A percentile compares a stretch with the other conserved stretches of the same genome.
Evolutionary conservation across 2,888 invertebrate genomes (phyloP).

Genomic region (Drosophila ochracea): DNA sequence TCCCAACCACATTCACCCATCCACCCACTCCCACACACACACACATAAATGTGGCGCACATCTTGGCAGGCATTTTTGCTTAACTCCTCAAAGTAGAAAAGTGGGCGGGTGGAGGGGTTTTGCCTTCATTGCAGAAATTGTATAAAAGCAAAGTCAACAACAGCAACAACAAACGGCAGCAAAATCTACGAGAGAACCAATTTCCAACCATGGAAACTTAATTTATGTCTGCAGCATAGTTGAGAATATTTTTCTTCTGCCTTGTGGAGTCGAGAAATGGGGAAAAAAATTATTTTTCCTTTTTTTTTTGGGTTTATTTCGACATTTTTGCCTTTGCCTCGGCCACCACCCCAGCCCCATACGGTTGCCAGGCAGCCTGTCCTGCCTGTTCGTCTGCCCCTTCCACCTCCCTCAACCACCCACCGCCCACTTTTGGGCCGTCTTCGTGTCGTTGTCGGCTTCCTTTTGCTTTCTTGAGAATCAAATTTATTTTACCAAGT

Average conservation of each 20-base stretch:
- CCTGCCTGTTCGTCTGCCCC: slow-evolving; percentile 28
- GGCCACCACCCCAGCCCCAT: slow-evolving; percentile 35
- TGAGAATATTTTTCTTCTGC: slow-evolving; percentile 83
- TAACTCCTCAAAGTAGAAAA: slow-evolving; percentile 67
- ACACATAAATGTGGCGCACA: slow-evolving; percentile 44
- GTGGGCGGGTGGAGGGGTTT: slow-evolving; percentile 22
- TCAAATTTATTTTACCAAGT: slow-evolving; percentile 85
- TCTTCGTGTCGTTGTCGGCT: slow-evolving; percentile 62
- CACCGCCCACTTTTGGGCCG: slow-evolving; percentile 35
- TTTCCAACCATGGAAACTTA: slow-evolving; percentile 85
- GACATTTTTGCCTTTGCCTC: slow-evolving; percentile 66
- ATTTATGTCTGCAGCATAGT: slow-evolving; percentile 85
- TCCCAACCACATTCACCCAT: slow-evolving; percentile 54
- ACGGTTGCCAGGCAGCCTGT: slow-evolving; percentile 63
- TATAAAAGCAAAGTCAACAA: slow-evolving; percentile 82
- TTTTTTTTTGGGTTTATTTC: slow-evolving; percentile 74
- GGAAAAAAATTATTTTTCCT: slow-evolving; percentile 52
- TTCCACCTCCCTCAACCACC: neutral
- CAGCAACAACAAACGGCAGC: slow-evolving; percentile 45
- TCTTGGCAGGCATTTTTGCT: slow-evolving; percentile 70
- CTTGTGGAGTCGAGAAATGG: slow-evolving; percentile 60
- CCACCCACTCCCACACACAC: slow-evolving; percentile 31
- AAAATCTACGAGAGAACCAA: slow-evolving; percentile 78
- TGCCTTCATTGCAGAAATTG: slow-evolving; percentile 63
- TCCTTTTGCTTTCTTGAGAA: slow-evolving; percentile 82